Evolutionary conservation across 2,888 invertebrate species (phyloP).

Genomic region (Erebia epiphron): DNA sequence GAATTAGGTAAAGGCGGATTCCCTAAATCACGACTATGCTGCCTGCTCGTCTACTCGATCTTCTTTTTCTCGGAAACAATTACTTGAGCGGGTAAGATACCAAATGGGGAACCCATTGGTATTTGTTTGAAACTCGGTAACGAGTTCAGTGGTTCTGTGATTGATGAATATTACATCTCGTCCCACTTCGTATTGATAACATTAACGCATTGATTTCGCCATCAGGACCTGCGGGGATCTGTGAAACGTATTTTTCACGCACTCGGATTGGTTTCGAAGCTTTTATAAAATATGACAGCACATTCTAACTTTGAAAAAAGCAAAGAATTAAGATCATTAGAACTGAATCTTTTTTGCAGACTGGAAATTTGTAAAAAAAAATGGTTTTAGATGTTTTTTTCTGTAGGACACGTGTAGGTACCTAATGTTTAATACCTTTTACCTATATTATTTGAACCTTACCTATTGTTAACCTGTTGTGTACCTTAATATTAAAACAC

Average conservation of each 20-base stretch:
- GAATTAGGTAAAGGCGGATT: too few species aligned
- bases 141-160: slow-evolving; percentile 75
- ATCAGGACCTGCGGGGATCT: slow-evolving; percentile 49
- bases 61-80: not conserved
- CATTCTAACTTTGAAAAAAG: slow-evolving; percentile 17
- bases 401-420: not conserved
- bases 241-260: slow-evolving; percentile 54
- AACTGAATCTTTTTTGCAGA: not conserved
- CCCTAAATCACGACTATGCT: too few species aligned
- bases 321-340: slow-evolving; percentile 1
- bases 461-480: too few species aligned
- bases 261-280: slow-evolving; percentile 28
- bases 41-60: too few species aligned
- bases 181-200: slow-evolving; percentile 45
- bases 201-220: slow-evolving; percentile 46
- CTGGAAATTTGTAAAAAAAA: not conserved
- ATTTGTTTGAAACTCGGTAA: slow-evolving; percentile 72
- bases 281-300: slow-evolving; percentile 21
- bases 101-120: slow-evolving; percentile 61
- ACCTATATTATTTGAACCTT: too few species aligned
- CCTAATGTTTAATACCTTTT: too few species aligned
- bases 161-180: slow-evolving; percentile 64
- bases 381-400: not conserved
- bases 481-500: too few species aligned
- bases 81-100: slow-evolving; percentile 52